Base-by-base conservation (phyloP, 2,888 invertebrate species). In the Eupithecia exiguata region DNA sequence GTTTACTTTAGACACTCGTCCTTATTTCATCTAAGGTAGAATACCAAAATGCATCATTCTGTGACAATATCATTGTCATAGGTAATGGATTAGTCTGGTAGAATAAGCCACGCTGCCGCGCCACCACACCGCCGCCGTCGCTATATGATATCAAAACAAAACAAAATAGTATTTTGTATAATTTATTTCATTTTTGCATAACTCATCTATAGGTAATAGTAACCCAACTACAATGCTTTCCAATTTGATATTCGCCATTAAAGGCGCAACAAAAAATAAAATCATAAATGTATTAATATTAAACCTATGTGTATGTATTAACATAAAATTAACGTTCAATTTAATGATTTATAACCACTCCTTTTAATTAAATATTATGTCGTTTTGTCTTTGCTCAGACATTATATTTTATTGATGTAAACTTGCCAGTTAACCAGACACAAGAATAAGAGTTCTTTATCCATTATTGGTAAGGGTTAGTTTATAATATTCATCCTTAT, bases 101-200 rank as follows among this genome's bases (percentile, higher is more conserved):
- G 40, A 40, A 40, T 12, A 40, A 9, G 40, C 12, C 40, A 12
- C 40, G 40, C 12, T 12, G 12, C 40, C 38, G 38, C 38, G 1
- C 6, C 38, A 6, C 36, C 36, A 5, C 9, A 3, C 9, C 38
- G 38, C 9, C 7, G 38, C 38, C 38, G 30, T 6, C 7, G 38
- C 38, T 7, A 38, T 38, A 38, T 40, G 12, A 38, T 16, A 66
- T 68, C 58, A 12, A 46, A 72, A 70, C 61, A 25, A 77, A 69
- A 70, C 7, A 58, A 58, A 58, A 58, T 12, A 25, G n/a, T 68
- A 40, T 66, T 75, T 79, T 70, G 72, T 65, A 77, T 75, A 75
- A 78, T 80, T 79, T 82, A 79, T 79, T 79, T 68, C 68, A 69
- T 58, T 73, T 79, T 79, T 68, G 76, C 76, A 76, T 80, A 80